Percentiles rank a stretch among this genome's conserved stretches.
These are phyloP conservation scores for Propithecus perrieri DNA, from an alignment of 2,797 vertebrate genomes.

Conservation along the genomic window DNA sequence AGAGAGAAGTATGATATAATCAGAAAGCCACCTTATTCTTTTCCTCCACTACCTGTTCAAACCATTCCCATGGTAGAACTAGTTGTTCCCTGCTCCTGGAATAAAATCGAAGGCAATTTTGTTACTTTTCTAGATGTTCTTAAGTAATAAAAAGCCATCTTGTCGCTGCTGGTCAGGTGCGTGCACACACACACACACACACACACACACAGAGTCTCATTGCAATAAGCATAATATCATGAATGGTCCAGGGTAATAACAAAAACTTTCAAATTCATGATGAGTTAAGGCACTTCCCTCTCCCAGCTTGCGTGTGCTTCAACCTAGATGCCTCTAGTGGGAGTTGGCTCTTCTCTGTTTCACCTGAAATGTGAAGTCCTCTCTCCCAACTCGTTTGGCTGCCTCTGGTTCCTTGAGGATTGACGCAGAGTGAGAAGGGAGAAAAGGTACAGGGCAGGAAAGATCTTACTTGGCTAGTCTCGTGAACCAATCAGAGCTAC, in stretches of 20 bases:
- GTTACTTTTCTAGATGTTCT: neutral
- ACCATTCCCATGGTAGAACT: neutral
- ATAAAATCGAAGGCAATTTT: conserved; percentile 15
- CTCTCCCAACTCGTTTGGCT: neutral
- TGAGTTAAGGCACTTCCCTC: neutral
- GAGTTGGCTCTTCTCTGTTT: neutral
- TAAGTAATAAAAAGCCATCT: neutral
- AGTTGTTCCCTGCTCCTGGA: neutral
- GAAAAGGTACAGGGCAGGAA: neutral
- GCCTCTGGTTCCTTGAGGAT: neutral
- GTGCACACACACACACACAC: neutral
- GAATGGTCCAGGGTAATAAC: neutral
- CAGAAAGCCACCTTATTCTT: neutral
- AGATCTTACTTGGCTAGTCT: neutral
- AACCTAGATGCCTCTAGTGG: neutral
- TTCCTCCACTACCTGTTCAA: neutral
- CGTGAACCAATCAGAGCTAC: neutral
- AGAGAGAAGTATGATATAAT: neutral
- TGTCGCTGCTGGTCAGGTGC: neutral
- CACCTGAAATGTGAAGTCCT: neutral
- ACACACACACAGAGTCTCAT: neutral
- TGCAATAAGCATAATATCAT: neutral
- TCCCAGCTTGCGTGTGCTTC: neutral
- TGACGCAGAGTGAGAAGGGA: neutral
- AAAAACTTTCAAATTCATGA: neutral